Conservation (phyloP, 2,113 vertebrate genomes). For the Burhinus oedicnemus region DNA sequence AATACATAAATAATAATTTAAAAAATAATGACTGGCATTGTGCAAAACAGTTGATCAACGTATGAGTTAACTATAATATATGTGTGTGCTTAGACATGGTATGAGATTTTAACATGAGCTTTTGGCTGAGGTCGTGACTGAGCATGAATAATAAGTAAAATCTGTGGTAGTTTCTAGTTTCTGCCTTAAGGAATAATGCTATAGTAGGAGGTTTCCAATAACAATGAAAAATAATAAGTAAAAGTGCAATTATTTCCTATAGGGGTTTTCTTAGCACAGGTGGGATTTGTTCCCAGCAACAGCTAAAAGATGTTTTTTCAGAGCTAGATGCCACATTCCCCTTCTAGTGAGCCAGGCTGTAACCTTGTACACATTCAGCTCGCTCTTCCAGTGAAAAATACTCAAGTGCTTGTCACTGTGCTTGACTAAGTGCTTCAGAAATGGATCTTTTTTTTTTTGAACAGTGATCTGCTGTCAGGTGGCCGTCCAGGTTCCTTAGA, state of each 20-base stretch:
- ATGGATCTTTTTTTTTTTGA: background rate
- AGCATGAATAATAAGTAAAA: conserved; percentile 24
- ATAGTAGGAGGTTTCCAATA: background rate
- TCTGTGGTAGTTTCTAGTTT: conserved; percentile 7
- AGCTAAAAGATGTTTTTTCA: background rate
- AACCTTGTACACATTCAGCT: background rate
- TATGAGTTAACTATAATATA: background rate
- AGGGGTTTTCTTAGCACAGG: background rate
- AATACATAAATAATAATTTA: background rate
- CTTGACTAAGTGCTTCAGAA: background rate
- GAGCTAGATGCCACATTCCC: background rate
- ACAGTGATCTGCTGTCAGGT: background rate
- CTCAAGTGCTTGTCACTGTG: background rate
- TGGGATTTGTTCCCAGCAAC: conserved; percentile 12
- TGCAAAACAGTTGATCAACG: background rate
- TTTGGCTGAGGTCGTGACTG: background rate
- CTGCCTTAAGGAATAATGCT: conserved; percentile 27
- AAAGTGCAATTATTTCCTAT: conserved; percentile 1
- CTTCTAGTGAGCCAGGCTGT: background rate
- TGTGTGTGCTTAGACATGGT: background rate
- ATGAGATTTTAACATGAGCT: conserved; percentile 1
- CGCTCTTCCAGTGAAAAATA: background rate
- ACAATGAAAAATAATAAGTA: background rate
- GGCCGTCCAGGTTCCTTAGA: background rate
- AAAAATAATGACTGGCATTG: background rate